Evolutionary conservation across 2,888 invertebrate species (phyloP).

Genomic region (Rhingia rostrata): DNA sequence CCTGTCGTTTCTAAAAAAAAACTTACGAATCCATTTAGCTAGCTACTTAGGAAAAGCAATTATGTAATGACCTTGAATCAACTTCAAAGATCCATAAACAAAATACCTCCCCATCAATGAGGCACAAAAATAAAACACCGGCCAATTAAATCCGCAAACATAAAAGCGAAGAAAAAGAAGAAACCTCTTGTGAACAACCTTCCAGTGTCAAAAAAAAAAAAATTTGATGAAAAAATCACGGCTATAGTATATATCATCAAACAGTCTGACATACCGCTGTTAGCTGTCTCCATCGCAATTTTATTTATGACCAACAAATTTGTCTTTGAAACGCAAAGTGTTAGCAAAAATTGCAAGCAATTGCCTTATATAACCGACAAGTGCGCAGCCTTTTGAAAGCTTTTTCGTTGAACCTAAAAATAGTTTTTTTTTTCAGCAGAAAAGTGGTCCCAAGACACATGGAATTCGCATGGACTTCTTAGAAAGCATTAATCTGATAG

Average conservation of each 20-base stretch:
- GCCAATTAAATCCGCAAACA: conserved; percentile 8
- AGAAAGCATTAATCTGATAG: conserved; percentile 5
- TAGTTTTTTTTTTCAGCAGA: no score
- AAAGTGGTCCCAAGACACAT: not conserved
- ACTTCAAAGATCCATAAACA: not conserved
- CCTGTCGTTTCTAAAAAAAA: not conserved
- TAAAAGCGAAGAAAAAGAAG: not conserved
- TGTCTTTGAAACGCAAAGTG: conserved; percentile 6
- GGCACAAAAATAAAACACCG: not conserved
- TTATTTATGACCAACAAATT: conserved; percentile 8
- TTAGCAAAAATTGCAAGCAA: conserved; percentile 7
- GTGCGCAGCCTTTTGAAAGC: conserved; percentile 17
- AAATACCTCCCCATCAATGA: conserved; percentile 1
- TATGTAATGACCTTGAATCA: conserved; percentile 38
- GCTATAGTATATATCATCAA: not conserved
- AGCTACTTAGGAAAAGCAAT: conserved; percentile 10
- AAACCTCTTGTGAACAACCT: conserved; percentile 11
- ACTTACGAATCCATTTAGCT: no score
- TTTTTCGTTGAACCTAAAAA: not conserved
- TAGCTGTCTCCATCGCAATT: not conserved
- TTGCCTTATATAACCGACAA: conserved; percentile 11
- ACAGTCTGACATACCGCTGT: not conserved
- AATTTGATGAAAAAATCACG: not conserved
- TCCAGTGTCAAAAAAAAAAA: conserved; percentile 9
- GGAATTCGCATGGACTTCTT: conserved; percentile 29